A percentile compares a stretch with the other conserved stretches of the same genome.
Conservation (phyloP, 2,888 invertebrate species). For the Phrixothrix hirtus region DNA sequence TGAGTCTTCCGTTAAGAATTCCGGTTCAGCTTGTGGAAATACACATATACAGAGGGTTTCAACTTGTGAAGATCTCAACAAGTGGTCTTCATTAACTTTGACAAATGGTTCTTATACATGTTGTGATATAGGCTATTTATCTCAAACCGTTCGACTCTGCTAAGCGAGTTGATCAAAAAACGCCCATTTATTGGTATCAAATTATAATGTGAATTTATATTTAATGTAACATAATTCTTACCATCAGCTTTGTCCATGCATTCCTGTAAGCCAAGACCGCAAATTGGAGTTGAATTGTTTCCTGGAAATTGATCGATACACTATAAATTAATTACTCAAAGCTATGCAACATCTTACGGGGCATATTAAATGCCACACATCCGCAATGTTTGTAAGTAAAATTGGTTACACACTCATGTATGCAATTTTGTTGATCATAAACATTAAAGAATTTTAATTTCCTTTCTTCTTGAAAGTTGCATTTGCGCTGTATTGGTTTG, state of each 20-base stretch:
- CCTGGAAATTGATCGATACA: background rate
- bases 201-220: too few relatives aligned
- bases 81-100: too few relatives aligned
- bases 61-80: too few relatives aligned
- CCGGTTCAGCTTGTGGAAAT: too few relatives aligned
- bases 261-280: background rate
- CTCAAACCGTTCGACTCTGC: too few relatives aligned
- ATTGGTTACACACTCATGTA: constrained; percentile 68
- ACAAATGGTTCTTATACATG: too few relatives aligned
- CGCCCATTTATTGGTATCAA: too few relatives aligned
- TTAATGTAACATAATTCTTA: too few relatives aligned
- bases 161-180: too few relatives aligned
- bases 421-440: constrained; percentile 69
- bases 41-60: too few relatives aligned
- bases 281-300: background rate
- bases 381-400: constrained; percentile 63
- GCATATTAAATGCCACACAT: constrained; percentile 69
- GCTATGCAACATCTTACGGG: constrained; percentile 45
- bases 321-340: background rate
- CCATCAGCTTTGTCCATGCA: background rate
- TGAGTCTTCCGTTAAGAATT: too few relatives aligned
- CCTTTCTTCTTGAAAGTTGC: constrained; percentile 67
- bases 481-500: constrained; percentile 63
- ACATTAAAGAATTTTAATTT: constrained; percentile 64
- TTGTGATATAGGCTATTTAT: too few relatives aligned